These are phyloP conservation scores for Onychostoma macrolepis DNA, from an alignment of 2,113 vertebrate species.

Conservation along the genomic window DNA sequence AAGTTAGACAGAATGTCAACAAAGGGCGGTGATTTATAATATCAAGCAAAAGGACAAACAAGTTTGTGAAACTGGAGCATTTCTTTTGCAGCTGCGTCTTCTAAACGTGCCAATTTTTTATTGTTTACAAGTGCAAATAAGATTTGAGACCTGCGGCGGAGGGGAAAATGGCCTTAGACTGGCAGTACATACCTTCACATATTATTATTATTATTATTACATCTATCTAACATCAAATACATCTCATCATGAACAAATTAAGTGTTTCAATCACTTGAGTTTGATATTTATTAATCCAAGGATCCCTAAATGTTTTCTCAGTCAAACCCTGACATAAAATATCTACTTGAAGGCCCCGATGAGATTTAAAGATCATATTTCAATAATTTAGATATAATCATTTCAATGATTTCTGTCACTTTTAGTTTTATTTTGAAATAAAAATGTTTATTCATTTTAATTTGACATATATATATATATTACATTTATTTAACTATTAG, in stretches of 20 bases:
- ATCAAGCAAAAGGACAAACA: background rate
- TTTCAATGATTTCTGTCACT: background rate
- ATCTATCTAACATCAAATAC: background rate
- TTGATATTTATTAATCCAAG: background rate
- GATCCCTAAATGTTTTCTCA: background rate
- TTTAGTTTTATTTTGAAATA: no score
- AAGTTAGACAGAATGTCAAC: no score
- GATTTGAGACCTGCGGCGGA: constrained; percentile 21
- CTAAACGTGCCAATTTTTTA: background rate
- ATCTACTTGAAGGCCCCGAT: background rate
- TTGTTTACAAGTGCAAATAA: background rate
- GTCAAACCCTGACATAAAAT: background rate
- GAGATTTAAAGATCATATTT: background rate
- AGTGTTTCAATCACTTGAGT: background rate
- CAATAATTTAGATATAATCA: background rate
- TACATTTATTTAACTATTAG: no score
- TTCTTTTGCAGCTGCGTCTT: background rate
- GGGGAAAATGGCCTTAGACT: no score
- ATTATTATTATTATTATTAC: background rate
- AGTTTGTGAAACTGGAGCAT: no score
- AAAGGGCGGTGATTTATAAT: background rate
- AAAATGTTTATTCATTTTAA: no score
- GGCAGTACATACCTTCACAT: background rate
- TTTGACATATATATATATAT: no score
- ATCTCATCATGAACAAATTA: background rate